A percentile compares a stretch with the other conserved stretches of the same genome.
Evolutionary conservation across 1,140 invertebrate species (phyloP).

Genomic region (Pararge aegeria): DNA sequence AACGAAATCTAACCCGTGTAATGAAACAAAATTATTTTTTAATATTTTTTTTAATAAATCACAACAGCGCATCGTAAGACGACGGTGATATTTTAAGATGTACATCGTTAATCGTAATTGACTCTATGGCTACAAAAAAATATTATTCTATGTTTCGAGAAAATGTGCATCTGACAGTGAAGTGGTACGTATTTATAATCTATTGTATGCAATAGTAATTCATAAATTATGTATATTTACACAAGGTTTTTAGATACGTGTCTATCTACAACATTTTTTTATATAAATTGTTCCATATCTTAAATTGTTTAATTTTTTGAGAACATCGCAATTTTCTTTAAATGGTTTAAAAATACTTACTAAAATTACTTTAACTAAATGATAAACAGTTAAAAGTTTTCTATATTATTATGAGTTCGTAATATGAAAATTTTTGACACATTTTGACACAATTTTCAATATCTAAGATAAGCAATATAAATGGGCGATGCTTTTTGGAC

Average conservation of each 20-base stretch:
- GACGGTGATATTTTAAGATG: conserved; percentile 19
- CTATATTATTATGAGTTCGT: no score
- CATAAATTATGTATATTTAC: not conserved
- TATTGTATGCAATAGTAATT: not conserved
- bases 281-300: not conserved
- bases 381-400: no score
- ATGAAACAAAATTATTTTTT: conserved; percentile 1
- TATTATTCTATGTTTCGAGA: not conserved
- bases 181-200: not conserved
- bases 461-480: no score
- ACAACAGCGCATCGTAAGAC: conserved; percentile 19
- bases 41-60: conserved; percentile 23
- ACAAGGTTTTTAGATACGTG: not conserved
- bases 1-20: no score
- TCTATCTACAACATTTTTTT: not conserved
- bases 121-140: conserved; percentile 23
- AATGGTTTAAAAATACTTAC: no score
- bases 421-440: no score
- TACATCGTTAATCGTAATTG: conserved; percentile 24
- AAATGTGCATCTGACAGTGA: conserved; percentile 3
- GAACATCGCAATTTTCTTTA: not conserved
- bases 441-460: no score
- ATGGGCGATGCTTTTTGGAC: no score
- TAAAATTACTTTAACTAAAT: no score
- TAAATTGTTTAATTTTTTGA: not conserved